Evolutionary conservation across 1,140 invertebrate species (phyloP), one percentile per base, ranked within the genome.

Genomic region (Dinothrombium tinctorium): DNA sequence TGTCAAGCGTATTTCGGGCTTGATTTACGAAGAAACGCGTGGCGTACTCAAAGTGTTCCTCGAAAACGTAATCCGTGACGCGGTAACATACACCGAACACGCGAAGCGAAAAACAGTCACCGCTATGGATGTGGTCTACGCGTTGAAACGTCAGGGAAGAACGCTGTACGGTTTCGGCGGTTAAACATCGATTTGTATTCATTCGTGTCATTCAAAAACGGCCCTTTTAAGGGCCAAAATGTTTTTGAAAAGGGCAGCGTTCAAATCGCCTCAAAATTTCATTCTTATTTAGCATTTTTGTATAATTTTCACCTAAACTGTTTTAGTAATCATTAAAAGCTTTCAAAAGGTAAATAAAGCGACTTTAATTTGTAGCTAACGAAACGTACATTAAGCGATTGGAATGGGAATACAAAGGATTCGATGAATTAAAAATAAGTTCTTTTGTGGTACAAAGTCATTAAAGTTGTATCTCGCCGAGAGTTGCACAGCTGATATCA

Each of bases 41-140:
- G 67, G 68, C 50, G 71, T 75, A 0, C 55, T 77, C 15, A 79
- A 76, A 56, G 69, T 76, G 0, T 81, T 81, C 56, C 58, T 81
- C 39, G 74, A 78, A 56, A 79, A 77, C 53, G 73, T 80, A 0
- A 80, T 80, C 51, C 64, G 74, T 41, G 76, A 79, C 57, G 73
- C 74, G 9, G 73, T 80, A 38, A 79, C 74, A n/a, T 80, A 79
- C 60, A 76, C 73, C 9, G 74, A 75, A 55, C 73, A 79, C 56
- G 73, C 74, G 47, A 79, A 77, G 60, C 61, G 76, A 46, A 82
- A 80, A 60, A 82, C 77, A 15, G 65, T 71, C 26, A 82, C 77
- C 8, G 75, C 76, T 38, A 82, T 82, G 76, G 76, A 83, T 53
- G 74, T 82, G 12, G 78, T 83, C 17, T 81, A 81, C 52, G 76